phyloP scores from a whole-genome alignment of 2,888 invertebrate species.

The Drosophila parthenogenetica region DNA sequence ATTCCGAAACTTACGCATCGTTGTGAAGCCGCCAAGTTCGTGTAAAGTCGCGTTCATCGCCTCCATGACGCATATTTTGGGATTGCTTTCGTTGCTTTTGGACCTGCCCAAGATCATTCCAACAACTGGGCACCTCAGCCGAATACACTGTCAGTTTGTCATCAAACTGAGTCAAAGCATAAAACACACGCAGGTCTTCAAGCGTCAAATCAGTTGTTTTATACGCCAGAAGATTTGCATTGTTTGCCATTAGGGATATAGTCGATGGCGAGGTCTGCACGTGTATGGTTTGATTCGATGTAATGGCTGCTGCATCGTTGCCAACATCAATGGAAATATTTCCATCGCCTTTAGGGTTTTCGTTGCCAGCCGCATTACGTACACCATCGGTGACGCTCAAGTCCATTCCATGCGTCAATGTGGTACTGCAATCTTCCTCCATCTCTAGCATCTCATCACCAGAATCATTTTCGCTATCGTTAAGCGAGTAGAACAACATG shows the following conservation, averaged over 20 bases:
- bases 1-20: slow-evolving; percentile 87
- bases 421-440: slow-evolving; percentile 87
- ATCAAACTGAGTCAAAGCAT: slow-evolving; percentile 91
- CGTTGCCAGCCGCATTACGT: slow-evolving; percentile 28
- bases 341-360: slow-evolving; percentile 28
- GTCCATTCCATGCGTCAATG: slow-evolving; percentile 69
- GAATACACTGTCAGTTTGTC: slow-evolving; percentile 88
- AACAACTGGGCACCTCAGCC: slow-evolving; percentile 96
- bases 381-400: slow-evolving; percentile 79
- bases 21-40: slow-evolving; percentile 95
- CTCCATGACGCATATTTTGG: slow-evolving; percentile 88
- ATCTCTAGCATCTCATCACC: slow-evolving; percentile 88
- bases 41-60: slow-evolving; percentile 89
- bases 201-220: slow-evolving; percentile 86
- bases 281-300: slow-evolving; percentile 40
- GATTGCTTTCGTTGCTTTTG: slow-evolving; percentile 95
- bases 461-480: slow-evolving; percentile 90
- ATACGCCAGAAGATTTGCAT: slow-evolving; percentile 86
- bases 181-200: slow-evolving; percentile 89
- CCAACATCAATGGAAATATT: slow-evolving; percentile 51
- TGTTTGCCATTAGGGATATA: slow-evolving; percentile 49
- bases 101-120: slow-evolving; percentile 96
- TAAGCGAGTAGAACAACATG: slow-evolving; percentile 92
- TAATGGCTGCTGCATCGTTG: slow-evolving; percentile 37
- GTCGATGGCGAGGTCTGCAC: slow-evolving; percentile 77